Base-by-base conservation (phyloP, 2,888 invertebrate genomes). In the Ypsolopha sequella region DNA sequence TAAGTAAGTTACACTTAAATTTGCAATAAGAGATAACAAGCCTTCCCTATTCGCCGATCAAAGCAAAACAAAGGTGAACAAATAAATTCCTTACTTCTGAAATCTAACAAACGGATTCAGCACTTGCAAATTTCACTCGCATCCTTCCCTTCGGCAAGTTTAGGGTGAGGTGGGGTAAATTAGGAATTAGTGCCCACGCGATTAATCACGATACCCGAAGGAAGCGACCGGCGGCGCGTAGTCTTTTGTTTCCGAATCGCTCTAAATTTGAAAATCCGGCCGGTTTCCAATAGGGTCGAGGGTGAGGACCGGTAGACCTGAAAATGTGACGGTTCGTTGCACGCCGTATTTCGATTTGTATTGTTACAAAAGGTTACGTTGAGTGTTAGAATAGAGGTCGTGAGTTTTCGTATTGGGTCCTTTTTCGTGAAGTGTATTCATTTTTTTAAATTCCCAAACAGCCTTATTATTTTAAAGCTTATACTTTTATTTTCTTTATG, bases 141-240 rank as follows among this genome's bases (percentile, higher is more conserved):
- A n/a, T 38, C 39, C 39, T 38, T 38, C 39, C 39, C 39, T 10
- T n/a, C n/a, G 6, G 38, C 24, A 44, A 24, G 33, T 41, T 63
- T 61, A 73, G 80, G 81, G 77, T 78, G 76, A 79, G 75, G 77
- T 78, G 71, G 68, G 76, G 76, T 82, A 84, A 85, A 85, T 86
- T 85, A 79, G 84, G 76, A 81, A 86, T 80, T 85, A 85, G 85
- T 82, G 76, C 76, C 69, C 70, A 70, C 74, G 70, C 85, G 76
- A 85, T 86, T 85, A 82, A 86, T 86, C 82, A 85, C 80, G 70
- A 74, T 70, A 41, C 44, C 24, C 48, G n/a, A 24, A 24, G 24
- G 24, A 24, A 24, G 24, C 24, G 24, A 24, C 24, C 24, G 4
- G 24, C 41, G 45, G 6, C 55, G 58, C 24, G 56, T 56, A 66